Conservation (phyloP, 2,888 invertebrate genomes). For the Plagodis dolabraria region DNA sequence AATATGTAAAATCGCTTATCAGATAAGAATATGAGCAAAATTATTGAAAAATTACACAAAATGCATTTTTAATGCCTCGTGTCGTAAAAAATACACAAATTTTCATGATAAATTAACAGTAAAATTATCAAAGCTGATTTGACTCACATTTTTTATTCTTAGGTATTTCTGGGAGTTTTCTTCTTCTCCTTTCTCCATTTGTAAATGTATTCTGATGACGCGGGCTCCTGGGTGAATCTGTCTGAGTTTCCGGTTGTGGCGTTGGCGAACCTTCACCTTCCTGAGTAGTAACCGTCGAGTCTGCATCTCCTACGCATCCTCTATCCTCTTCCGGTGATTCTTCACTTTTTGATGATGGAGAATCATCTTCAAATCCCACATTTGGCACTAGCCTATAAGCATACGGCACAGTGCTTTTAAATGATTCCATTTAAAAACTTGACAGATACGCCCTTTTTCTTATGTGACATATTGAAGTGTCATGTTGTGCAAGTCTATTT, state of each 20-base stretch:
- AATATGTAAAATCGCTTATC: neutral
- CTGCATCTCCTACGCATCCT: slow-evolving; percentile 84
- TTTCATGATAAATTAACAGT: too few relatives aligned
- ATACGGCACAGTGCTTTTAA: slow-evolving; percentile 25
- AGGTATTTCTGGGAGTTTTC: slow-evolving; percentile 95
- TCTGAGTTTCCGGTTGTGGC: slow-evolving; percentile 53
- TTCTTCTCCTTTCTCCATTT: slow-evolving; percentile 88
- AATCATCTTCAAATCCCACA: slow-evolving; percentile 92
- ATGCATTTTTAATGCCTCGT: too few relatives aligned
- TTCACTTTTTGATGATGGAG: slow-evolving; percentile 91
- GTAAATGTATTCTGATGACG: slow-evolving; percentile 66
- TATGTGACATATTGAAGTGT: slow-evolving; percentile 46
- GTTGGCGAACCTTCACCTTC: slow-evolving; percentile 59
- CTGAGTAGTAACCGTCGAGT: slow-evolving; percentile 51
- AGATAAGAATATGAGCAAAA: neutral
- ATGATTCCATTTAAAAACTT: neutral
- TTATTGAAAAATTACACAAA: too few relatives aligned
- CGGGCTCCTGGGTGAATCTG: slow-evolving; percentile 66
- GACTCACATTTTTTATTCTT: slow-evolving; percentile 93
- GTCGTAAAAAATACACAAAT: too few relatives aligned
- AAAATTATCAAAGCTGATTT: too few relatives aligned
- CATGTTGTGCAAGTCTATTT: slow-evolving; percentile 24
- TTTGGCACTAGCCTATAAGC: slow-evolving; percentile 91
- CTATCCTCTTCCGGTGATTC: slow-evolving; percentile 87
- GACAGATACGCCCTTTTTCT: slow-evolving; percentile 30